Percentiles rank a stretch among this genome's conserved stretches.
Conservation (phyloP, 2,113 vertebrate genomes). For the Stigmatopora nigra region DNA sequence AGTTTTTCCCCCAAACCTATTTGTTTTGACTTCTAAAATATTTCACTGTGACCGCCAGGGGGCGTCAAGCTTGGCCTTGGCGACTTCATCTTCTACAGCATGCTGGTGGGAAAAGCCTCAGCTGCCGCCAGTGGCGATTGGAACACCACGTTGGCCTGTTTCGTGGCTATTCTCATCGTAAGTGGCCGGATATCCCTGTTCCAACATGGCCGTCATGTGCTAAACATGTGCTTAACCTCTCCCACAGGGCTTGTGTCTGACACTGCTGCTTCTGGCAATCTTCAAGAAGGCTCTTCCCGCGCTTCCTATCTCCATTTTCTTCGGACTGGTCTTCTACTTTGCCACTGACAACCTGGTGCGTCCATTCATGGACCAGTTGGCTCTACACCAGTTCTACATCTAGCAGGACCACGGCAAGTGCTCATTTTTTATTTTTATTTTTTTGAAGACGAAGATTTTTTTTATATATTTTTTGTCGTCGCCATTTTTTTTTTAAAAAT, state of each 20-base stretch:
- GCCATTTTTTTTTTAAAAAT: background rate
- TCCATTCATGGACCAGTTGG: slow-evolving; percentile 94
- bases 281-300: slow-evolving; percentile 98
- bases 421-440: background rate
- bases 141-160: slow-evolving; percentile 98
- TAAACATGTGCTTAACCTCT: background rate
- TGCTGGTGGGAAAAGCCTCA: slow-evolving; percentile 96
- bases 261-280: slow-evolving; percentile 92
- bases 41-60: slow-evolving; percentile 68
- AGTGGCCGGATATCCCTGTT: slow-evolving; percentile 43
- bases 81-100: slow-evolving; percentile 99
- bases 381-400: slow-evolving; percentile 97
- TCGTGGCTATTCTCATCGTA: slow-evolving; percentile 97
- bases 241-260: slow-evolving; percentile 93
- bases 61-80: slow-evolving; percentile 95
- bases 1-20: no score
- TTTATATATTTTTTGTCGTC: slow-evolving; percentile 9
- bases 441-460: background rate
- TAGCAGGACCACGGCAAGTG: slow-evolving; percentile 62
- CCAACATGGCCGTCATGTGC: background rate
- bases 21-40: no score
- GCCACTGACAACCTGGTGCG: slow-evolving; percentile 95
- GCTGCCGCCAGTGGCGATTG: slow-evolving; percentile 97
- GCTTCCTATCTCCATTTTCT: slow-evolving; percentile 96
- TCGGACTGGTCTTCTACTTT: slow-evolving; percentile 97